These are phyloP conservation scores for Hyphantria cunea DNA, from an alignment of 1,140 invertebrate species.

Conservation along the genomic window DNA sequence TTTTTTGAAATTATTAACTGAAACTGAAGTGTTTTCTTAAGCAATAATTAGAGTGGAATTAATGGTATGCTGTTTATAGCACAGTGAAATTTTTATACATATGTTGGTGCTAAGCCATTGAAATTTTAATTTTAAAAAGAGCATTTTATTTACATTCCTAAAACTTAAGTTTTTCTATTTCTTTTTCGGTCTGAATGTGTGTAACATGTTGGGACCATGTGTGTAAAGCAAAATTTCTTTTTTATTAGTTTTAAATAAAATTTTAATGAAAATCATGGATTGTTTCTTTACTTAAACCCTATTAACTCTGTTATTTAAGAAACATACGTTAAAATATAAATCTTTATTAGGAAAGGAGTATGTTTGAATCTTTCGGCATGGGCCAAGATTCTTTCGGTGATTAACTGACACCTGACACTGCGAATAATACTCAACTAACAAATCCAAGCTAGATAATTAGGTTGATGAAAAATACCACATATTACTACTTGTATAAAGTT, in stretches of 20 bases:
- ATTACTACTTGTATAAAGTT: too few species aligned
- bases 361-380: too few species aligned
- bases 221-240: slow-evolving; percentile 19
- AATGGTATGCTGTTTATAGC: neutral
- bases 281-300: too few species aligned
- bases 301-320: too few species aligned
- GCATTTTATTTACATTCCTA: slow-evolving; percentile 25
- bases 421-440: too few species aligned
- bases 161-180: slow-evolving; percentile 5
- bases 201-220: slow-evolving; percentile 7
- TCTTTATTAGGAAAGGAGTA: too few species aligned
- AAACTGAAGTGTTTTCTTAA: neutral
- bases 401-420: too few species aligned
- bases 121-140: neutral
- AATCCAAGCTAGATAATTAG: too few species aligned
- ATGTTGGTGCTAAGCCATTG: slow-evolving; percentile 18
- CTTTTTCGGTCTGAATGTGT: slow-evolving; percentile 7
- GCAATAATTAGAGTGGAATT: neutral
- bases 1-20: neutral
- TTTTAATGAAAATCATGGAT: slow-evolving; percentile 7
- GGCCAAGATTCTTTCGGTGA: too few species aligned
- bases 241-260: slow-evolving; percentile 28
- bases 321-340: too few species aligned
- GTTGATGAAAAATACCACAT: too few species aligned
- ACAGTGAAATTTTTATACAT: too few species aligned